Percentiles rank a stretch among this genome's conserved stretches.
phyloP scores from a whole-genome alignment of 2,113 vertebrate species.

The Trogon melanurus region DNA sequence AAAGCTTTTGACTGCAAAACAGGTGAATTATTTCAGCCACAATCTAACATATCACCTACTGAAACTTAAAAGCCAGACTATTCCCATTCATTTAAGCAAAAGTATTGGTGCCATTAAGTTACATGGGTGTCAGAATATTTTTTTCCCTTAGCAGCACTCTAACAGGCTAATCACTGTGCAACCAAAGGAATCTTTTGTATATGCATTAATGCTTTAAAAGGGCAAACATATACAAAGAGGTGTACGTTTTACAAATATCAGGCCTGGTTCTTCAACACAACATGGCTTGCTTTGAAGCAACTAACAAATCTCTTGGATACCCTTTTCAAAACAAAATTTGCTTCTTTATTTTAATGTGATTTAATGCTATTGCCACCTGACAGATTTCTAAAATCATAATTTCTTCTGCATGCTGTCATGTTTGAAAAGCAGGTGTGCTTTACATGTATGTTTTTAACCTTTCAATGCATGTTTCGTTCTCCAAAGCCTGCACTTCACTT shows the following conservation, averaged over 20 bases:
- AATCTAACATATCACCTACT: background rate
- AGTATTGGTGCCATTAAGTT: background rate
- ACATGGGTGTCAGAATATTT: accelerated
- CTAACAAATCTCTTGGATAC: background rate
- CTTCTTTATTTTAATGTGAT: background rate
- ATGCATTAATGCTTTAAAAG: background rate
- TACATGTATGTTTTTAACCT: background rate
- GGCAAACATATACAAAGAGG: background rate
- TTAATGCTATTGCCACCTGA: background rate
- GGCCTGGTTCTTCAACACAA: background rate
- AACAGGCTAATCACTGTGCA: background rate
- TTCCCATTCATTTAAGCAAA: background rate
- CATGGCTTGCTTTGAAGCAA: background rate
- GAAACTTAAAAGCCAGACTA: background rate
- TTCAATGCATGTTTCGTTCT: background rate
- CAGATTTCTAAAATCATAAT: background rate
- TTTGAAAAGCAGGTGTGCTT: background rate
- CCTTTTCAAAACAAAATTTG: background rate
- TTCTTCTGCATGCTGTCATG: background rate
- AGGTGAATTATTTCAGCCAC: background rate
- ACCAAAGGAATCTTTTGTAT: background rate
- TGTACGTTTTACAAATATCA: background rate
- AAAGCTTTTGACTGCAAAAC: background rate
- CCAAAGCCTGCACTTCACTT: background rate
- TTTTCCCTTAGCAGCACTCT: background rate